Evolutionary conservation across 2,797 vertebrate species (phyloP), one percentile per base, ranked within the genome.

Genomic region (Bovichtus diacanthus): DNA sequence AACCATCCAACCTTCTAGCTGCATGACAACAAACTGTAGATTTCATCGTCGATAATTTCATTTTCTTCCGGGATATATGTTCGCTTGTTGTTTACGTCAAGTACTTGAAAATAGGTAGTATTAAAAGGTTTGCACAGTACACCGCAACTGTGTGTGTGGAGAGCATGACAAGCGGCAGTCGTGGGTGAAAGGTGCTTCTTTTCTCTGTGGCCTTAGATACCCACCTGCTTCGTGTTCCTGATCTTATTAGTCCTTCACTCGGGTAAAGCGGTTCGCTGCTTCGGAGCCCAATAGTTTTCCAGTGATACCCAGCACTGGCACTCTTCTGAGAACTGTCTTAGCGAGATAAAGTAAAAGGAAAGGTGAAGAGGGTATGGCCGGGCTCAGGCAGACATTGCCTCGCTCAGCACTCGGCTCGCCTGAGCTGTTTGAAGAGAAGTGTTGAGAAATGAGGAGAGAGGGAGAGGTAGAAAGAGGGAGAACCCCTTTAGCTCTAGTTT

Each of bases 61-160:
- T 87, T 90, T 87, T 85, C 78, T 88, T 88, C 90, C 76, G 68
- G 89, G 80, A 82, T 80, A 50, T 82, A 64, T 60, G 65, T 90
- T 88, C 70, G 84, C 87, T 88, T 70, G n/a, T 89, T 88, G 96
- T 96, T 97, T 96, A 96, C 94, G 94, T 94, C 90, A 92, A 93
- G 95, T 97, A 96, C 96, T 97, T 97, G 96, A 97, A 97, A 72
- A 80, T 91, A 89, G 59, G 60, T 88, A 73, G 78, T 81, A 61
- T 76, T 86, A 77, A 74, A n/a, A 73, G 80, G 83, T 82, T 77
- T 91, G 87, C 88, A 88, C 78, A 85, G 85, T 81, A 41, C 76
- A 70, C 76, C 82, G 84, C 78, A 77, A 44, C 55, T 64, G 58
- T 84, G 84, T 80, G 76, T 74, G 74, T 55, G 74, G 81, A 85